Evolutionary conservation across 2,797 vertebrate species (phyloP).

Genomic region (Telmatherina bonti): DNA sequence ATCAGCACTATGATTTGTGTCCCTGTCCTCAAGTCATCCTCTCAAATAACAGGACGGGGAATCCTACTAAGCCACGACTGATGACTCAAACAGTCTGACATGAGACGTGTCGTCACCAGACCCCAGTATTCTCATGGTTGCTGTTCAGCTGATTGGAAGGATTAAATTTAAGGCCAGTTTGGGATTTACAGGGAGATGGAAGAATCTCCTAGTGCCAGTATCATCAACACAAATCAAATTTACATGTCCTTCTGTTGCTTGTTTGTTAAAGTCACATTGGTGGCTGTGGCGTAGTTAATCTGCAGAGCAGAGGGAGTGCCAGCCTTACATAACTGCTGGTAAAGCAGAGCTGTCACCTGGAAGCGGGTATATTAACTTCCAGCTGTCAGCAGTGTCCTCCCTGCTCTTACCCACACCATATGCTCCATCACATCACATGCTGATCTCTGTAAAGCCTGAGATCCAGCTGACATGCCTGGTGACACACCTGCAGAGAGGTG

Average conservation of each 20-base stretch:
- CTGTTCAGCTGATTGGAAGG: conserved; percentile 21
- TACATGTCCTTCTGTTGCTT: conserved; percentile 23
- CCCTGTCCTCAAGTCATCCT: conserved; percentile 2
- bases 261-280: conserved; percentile 43
- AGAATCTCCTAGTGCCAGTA: conserved; percentile 13
- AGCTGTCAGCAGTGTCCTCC: conserved; percentile 62
- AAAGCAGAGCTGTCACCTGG: conserved; percentile 73
- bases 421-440: conserved; percentile 63
- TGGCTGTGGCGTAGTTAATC: conserved; percentile 59
- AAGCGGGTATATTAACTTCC: conserved; percentile 65
- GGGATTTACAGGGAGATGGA: conserved; percentile 33
- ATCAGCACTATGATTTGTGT: not conserved
- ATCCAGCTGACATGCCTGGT: conserved; percentile 22
- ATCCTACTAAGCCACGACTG: conserved; percentile 15
- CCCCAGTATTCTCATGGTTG: not conserved
- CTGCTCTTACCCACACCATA: conserved; percentile 62
- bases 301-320: conserved; percentile 31
- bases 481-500: conserved; percentile 40
- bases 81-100: conserved; percentile 13
- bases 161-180: conserved; percentile 28
- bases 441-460: conserved; percentile 17
- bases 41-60: conserved; percentile 3
- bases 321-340: conserved; percentile 65
- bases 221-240: conserved; percentile 29
- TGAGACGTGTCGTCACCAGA: conserved; percentile 10